Base-by-base conservation (phyloP, 2,888 invertebrate genomes). In the Pediacus dermestoides region DNA sequence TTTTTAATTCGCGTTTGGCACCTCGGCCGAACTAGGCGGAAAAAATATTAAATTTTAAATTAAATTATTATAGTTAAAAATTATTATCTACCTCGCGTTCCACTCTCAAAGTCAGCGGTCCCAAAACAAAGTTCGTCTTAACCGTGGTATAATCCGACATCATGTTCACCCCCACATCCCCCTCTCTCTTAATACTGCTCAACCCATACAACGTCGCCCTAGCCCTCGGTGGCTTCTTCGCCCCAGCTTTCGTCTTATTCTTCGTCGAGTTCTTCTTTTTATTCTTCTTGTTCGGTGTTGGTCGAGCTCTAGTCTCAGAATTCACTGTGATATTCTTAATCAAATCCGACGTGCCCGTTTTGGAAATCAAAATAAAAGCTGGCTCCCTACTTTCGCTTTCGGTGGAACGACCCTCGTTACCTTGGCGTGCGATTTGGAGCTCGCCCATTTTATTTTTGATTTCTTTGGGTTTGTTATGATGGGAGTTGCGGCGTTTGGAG, bases 131-230 rank as follows among this genome's bases (percentile, higher is more conserved):
- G 66, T 84, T 85, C 36, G 86, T 86, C 60, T 83, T 86, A 25
- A 90, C 84, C 35, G 86, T 88, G 2, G 88, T 88, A 58, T 87
- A 83, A 58, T 85, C 80, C 33, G 81, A 74, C 80, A 83, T 80
- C 66, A 87, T 82, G 63, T 81, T 85, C 30, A 89, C 87, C 35
- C 78, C 77, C 4, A 89, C 89, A 60, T 89, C 88, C 23, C 88
- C 88, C 31, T 80, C 81, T 57, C 89, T 76, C 60, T 81, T 81
- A 56, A 90, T 68, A 8, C 88, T 82, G 8, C 89, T 84, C 45
- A 90, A 65, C 1, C 89, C 89, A 46, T 85, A 88, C 26, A 90
- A 70, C 0, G 86, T 88, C 12, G 89, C 89, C 60, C 80, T 81
- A 2, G 87, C 85, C 59, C 80, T 76, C 2, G 77, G 78, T 47